phyloP scores from a whole-genome alignment of 2,113 vertebrate species.

The Nesoenas mayeri region DNA sequence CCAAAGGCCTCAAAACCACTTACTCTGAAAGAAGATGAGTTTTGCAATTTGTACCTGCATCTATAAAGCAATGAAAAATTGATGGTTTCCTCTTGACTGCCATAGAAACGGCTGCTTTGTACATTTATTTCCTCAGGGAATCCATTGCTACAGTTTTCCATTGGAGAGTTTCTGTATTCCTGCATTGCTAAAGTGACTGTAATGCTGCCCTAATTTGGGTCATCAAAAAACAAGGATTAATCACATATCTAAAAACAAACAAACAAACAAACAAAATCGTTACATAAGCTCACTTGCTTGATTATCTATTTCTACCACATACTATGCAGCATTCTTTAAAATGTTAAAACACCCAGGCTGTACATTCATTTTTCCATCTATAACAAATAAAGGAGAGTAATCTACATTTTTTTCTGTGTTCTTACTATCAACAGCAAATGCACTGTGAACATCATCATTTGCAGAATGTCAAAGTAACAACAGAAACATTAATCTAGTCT shows the following conservation, averaged over 20 bases:
- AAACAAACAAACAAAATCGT: not conserved
- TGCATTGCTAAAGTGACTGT: not conserved
- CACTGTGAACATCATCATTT: not conserved
- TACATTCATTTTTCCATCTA: not conserved
- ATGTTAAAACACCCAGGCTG: not conserved
- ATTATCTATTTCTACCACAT: not conserved
- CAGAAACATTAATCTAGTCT: not conserved
- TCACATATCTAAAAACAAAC: not conserved
- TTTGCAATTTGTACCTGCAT: not conserved
- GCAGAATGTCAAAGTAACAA: not conserved
- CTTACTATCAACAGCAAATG: not conserved
- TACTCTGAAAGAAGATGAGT: not conserved
- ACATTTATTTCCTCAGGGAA: not conserved
- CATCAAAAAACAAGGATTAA: not conserved
- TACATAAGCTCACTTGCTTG: not conserved
- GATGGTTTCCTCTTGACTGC: constrained; percentile 21
- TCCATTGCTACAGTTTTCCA: constrained; percentile 22
- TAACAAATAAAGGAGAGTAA: not conserved
- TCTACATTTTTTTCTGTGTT: not conserved
- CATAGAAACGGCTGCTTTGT: constrained; percentile 21
- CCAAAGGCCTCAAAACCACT: constrained; percentile 14
- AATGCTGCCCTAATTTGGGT: not conserved
- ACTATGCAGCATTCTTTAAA: not conserved
- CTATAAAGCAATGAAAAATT: constrained; percentile 18
- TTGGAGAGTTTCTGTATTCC: not conserved